These are phyloP conservation scores for Sapajus apella DNA, from an alignment of 2,113 vertebrate species.

Conservation along the genomic window DNA sequence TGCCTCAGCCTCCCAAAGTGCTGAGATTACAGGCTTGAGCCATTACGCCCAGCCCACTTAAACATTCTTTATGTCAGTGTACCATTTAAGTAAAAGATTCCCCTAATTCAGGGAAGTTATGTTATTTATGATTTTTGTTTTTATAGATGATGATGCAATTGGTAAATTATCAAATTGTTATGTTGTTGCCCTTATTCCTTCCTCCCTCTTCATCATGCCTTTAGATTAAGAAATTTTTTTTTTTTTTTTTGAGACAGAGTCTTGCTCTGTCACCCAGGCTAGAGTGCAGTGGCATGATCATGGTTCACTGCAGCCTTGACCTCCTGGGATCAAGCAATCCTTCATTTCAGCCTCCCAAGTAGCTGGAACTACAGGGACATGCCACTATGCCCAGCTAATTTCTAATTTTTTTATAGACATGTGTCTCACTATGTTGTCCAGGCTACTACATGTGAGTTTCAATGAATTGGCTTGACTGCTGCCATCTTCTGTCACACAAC, in stretches of 20 bases:
- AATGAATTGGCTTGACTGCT: background rate
- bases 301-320: too few species aligned
- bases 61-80: background rate
- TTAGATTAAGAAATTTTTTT: constrained; percentile 13
- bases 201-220: background rate
- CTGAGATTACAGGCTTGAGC: too few species aligned
- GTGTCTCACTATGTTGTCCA: too few species aligned
- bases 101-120: background rate
- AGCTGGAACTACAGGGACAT: too few species aligned
- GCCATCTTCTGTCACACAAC: background rate
- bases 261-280: too few species aligned
- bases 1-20: too few species aligned
- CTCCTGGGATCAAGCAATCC: too few species aligned
- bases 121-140: background rate
- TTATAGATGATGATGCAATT: background rate
- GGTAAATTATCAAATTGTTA: background rate
- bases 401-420: too few species aligned
- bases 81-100: background rate
- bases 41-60: background rate
- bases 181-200: background rate
- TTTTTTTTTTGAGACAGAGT: background rate
- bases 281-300: too few species aligned
- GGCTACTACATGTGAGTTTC: too few species aligned
- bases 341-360: too few species aligned
- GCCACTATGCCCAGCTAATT: too few species aligned